phyloP scores from a whole-genome alignment of 2,113 vertebrate species.

The Rhynchomys soricoides region DNA sequence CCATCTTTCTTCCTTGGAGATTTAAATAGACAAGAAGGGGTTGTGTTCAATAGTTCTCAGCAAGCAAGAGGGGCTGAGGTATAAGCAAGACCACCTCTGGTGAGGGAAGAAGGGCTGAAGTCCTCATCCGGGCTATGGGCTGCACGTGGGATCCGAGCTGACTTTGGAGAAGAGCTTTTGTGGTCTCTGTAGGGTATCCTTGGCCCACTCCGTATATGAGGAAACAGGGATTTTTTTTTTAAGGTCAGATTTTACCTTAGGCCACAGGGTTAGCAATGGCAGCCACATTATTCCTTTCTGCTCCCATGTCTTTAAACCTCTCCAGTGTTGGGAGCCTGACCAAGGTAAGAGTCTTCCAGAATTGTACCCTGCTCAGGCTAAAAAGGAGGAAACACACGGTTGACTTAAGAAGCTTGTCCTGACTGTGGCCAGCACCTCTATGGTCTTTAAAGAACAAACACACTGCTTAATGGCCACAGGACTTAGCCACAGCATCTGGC shows the following conservation, averaged over 20 bases:
- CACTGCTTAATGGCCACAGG: neutral
- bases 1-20: neutral
- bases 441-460: neutral
- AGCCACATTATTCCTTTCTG: neutral
- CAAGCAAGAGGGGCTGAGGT: neutral
- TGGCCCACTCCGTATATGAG: neutral
- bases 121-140: neutral
- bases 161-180: neutral
- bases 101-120: neutral
- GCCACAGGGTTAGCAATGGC: neutral
- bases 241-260: neutral
- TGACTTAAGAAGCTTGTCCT: conserved; percentile 32
- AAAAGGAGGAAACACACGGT: neutral
- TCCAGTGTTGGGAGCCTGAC: neutral
- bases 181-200: neutral
- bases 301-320: neutral
- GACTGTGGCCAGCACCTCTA: neutral
- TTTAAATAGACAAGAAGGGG: neutral
- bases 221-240: neutral
- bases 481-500: conserved; percentile 22
- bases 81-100: neutral
- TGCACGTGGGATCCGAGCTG: neutral
- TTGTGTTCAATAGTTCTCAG: neutral
- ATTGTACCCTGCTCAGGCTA: neutral
- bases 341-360: neutral